Evolutionary conservation across 2,888 invertebrate species (phyloP).

Genomic region (Laspeyria flexula): DNA sequence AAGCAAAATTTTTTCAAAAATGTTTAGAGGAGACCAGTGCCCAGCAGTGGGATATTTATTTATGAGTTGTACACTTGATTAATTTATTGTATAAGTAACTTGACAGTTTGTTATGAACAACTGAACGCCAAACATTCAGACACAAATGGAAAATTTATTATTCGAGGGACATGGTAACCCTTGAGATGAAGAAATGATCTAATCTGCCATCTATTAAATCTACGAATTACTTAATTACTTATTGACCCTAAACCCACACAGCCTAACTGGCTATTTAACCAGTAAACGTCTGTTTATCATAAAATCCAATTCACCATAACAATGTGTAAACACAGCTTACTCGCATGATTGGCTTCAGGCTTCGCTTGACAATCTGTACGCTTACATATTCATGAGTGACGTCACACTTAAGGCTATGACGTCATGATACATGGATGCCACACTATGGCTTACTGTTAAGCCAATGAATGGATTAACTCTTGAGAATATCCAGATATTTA

Average conservation of each 20-base stretch:
- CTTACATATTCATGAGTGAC: conserved; percentile 43
- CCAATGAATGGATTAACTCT: neutral
- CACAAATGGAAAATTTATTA: too few species aligned
- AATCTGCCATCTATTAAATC: too few species aligned
- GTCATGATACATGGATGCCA: conserved; percentile 32
- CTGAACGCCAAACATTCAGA: too few species aligned
- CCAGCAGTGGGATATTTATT: too few species aligned
- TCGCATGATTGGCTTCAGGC: conserved; percentile 32
- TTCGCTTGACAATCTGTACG: conserved; percentile 38
- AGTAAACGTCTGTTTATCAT: conserved; percentile 12
- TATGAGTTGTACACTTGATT: too few species aligned
- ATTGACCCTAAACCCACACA: neutral
- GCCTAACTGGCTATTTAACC: neutral
- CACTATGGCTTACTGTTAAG: conserved; percentile 14
- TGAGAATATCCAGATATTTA: neutral
- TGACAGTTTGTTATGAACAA: too few species aligned
- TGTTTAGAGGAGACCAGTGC: too few species aligned
- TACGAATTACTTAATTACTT: neutral
- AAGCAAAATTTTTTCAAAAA: too few species aligned
- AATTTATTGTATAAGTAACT: too few species aligned
- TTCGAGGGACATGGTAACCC: too few species aligned
- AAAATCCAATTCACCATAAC: conserved; percentile 23
- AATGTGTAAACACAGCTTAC: conserved; percentile 29
- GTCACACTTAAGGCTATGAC: conserved; percentile 38
- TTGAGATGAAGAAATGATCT: too few species aligned